Conservation (phyloP, 2,797 vertebrate species). For the Leptodactylus fallax region DNA sequence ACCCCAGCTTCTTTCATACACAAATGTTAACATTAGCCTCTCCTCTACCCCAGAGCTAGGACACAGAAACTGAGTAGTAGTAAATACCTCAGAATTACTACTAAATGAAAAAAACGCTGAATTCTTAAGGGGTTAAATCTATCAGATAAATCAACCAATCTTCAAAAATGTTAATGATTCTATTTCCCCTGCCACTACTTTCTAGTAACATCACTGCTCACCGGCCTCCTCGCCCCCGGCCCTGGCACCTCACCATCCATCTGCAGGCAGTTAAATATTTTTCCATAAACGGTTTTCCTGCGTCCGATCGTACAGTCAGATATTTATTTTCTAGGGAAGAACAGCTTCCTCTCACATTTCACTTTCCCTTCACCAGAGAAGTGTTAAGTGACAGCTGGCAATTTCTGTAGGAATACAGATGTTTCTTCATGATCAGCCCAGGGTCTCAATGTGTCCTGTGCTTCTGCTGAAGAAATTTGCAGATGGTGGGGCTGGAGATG, state of each 20-base stretch:
- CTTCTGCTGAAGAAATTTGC: slow-evolving; percentile 17
- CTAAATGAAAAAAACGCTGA: too few species aligned
- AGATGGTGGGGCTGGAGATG: slow-evolving; percentile 19
- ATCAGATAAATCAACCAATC: too few species aligned
- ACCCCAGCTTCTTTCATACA: too few species aligned
- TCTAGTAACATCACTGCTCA: slow-evolving; percentile 38
- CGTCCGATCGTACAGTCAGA: slow-evolving; percentile 34
- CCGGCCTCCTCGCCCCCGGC: not conserved
- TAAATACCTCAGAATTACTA: too few species aligned
- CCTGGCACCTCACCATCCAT: slow-evolving; percentile 39
- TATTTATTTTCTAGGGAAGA: slow-evolving; percentile 55
- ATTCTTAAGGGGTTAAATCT: too few species aligned
- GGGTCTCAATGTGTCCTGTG: not conserved
- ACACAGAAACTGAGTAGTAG: too few species aligned
- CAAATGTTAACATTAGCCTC: too few species aligned
- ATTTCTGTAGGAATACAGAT: slow-evolving; percentile 9
- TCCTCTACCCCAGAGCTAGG: too few species aligned
- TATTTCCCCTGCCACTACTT: not conserved
- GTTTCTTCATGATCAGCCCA: not conserved
- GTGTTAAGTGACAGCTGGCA: slow-evolving; percentile 49
- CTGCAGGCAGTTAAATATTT: slow-evolving; percentile 59
- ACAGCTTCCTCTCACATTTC: slow-evolving; percentile 53
- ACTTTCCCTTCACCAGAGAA: slow-evolving; percentile 39
- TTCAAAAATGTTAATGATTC: too few species aligned
- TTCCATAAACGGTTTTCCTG: slow-evolving; percentile 51